Evolutionary conservation across 2,888 invertebrate species (phyloP).

Genomic region (Formica aserva): DNA sequence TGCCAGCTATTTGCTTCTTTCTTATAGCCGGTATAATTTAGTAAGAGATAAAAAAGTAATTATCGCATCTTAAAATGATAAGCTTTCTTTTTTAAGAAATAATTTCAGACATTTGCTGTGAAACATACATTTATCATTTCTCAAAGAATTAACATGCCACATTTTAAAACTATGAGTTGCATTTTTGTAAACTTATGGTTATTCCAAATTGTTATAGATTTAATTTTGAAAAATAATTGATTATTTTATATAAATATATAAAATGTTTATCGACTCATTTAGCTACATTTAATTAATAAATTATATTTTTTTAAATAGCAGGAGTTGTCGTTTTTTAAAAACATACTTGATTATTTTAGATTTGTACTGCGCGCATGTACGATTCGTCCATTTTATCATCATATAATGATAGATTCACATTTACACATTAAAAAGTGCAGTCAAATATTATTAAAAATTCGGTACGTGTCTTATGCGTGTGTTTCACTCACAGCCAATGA

Average conservation of each 20-base stretch:
- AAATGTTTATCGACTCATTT: background rate
- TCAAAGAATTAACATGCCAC: background rate
- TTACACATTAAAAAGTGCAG: background rate
- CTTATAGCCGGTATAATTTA: background rate
- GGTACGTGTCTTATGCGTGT: background rate
- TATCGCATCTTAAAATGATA: background rate
- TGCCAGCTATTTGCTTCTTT: background rate
- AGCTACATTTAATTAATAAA: background rate
- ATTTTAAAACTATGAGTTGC: background rate
- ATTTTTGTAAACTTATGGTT: background rate
- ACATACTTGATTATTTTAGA: background rate
- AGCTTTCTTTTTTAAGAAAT: background rate
- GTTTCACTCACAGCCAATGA: background rate
- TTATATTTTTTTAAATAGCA: slow-evolving; percentile 16
- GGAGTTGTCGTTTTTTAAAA: background rate
- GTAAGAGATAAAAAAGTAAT: background rate
- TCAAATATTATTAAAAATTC: background rate
- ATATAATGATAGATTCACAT: background rate
- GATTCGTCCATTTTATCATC: background rate
- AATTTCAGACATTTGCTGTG: background rate
- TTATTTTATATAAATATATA: background rate
- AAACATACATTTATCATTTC: background rate
- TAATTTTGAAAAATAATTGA: background rate
- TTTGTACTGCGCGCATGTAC: no score
- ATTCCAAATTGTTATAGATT: slow-evolving; percentile 3